Evolutionary conservation across 2,888 invertebrate genomes (phyloP).

Genomic region (Suillia variegata): DNA sequence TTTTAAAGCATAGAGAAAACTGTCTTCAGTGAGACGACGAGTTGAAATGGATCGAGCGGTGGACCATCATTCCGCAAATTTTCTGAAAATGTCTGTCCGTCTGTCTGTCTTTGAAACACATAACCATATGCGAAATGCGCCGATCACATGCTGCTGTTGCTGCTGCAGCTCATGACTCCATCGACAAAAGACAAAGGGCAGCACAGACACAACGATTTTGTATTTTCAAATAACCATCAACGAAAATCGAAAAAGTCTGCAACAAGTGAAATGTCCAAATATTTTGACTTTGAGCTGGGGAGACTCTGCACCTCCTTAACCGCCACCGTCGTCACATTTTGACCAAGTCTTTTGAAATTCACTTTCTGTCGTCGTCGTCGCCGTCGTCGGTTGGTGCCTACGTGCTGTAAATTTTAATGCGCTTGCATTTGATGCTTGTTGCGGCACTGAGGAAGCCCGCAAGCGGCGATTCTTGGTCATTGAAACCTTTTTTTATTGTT

Average conservation of each 20-base stretch:
- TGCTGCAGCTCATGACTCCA: not conserved
- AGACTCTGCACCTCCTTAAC: not conserved
- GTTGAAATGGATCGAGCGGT: too few relatives aligned
- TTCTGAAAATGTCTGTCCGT: too few relatives aligned
- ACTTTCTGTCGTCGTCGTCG: constrained; percentile 9
- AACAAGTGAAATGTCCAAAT: constrained; percentile 9
- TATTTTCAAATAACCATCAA: not conserved
- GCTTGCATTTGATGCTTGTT: too few relatives aligned
- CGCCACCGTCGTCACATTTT: not conserved
- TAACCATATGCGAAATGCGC: too few relatives aligned
- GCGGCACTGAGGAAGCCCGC: too few relatives aligned
- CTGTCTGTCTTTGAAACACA: too few relatives aligned
- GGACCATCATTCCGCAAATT: too few relatives aligned
- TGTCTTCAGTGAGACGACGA: too few relatives aligned
- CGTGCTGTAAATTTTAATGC: not conserved
- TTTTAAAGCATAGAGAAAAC: too few relatives aligned
- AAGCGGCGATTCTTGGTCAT: not conserved
- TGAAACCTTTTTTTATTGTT: constrained; percentile 9
- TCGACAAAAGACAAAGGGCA: too few relatives aligned
- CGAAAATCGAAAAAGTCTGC: not conserved
- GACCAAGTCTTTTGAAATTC: constrained; percentile 5
- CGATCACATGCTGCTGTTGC: not conserved
- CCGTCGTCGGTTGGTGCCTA: not conserved
- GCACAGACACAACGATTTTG: not conserved
- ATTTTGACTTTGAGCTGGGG: constrained; percentile 3